These are phyloP conservation scores for Idaea biselata DNA, from an alignment of 2,888 invertebrate genomes.

Conservation along the genomic window DNA sequence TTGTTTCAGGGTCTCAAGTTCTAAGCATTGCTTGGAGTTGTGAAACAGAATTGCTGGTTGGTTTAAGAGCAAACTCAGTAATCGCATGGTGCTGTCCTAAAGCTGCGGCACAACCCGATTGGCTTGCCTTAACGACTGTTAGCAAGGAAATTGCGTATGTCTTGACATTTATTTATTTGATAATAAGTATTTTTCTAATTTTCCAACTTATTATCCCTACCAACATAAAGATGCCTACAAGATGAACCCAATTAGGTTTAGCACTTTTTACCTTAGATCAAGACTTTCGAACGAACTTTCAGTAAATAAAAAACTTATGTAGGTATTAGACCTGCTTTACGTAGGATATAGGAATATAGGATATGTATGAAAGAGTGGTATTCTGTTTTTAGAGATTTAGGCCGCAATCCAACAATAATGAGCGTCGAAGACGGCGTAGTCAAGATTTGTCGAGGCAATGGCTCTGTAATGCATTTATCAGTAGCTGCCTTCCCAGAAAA, in stretches of 20 bases:
- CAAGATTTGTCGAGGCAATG: conserved; percentile 92
- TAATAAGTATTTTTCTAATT: no score
- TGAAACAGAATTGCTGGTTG: conserved; percentile 69
- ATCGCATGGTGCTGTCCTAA: conserved; percentile 74
- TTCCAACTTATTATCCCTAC: no score
- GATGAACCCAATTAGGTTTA: no score
- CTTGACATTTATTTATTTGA: background rate
- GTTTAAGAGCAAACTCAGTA: conserved; percentile 64
- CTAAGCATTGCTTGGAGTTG: conserved; percentile 71
- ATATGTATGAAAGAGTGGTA: no score
- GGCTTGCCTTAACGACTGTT: conserved; percentile 67
- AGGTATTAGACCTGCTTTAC: conserved; percentile 20
- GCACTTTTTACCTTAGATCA: no score
- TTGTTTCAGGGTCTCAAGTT: conserved; percentile 62
- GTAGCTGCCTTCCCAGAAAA: conserved; percentile 86
- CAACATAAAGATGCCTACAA: no score
- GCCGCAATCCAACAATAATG: conserved; percentile 90
- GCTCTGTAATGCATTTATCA: conserved; percentile 88
- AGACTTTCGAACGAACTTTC: no score
- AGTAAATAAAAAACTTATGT: no score
- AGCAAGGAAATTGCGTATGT: conserved; percentile 67
- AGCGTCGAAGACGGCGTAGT: conserved; percentile 92
- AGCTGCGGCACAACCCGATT: conserved; percentile 64
- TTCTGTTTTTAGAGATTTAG: conserved; percentile 86
- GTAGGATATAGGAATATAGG: background rate